phyloP scores from a whole-genome alignment of 2,888 invertebrate genomes.

The Tricholauxania praeusta region DNA sequence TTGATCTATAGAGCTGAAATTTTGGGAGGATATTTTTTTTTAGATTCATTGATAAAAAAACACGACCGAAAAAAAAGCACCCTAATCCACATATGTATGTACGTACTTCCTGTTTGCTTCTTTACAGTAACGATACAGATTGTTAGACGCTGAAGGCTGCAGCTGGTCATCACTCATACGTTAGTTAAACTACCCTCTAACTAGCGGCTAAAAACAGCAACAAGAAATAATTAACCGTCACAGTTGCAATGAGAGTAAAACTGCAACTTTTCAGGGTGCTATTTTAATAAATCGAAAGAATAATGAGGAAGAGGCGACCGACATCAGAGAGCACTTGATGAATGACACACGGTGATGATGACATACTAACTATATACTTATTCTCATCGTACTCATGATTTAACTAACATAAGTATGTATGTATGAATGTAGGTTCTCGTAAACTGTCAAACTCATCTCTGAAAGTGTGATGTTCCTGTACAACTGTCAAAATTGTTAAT shows the following conservation, averaged over 20 bases:
- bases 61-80: too few relatives aligned
- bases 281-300: neutral
- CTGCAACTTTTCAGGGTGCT: neutral
- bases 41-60: too few relatives aligned
- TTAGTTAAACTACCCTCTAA: neutral
- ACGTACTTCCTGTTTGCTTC: slow-evolving; percentile 3
- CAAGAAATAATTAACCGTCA: neutral
- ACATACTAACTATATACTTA: too few relatives aligned
- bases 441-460: too few relatives aligned
- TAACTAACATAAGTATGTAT: too few relatives aligned
- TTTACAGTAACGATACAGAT: neutral
- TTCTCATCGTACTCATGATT: too few relatives aligned
- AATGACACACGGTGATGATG: neutral
- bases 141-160: slow-evolving; percentile 3
- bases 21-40: too few relatives aligned
- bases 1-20: too few relatives aligned
- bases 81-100: neutral
- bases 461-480: too few relatives aligned
- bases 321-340: neutral
- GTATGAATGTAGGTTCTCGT: too few relatives aligned
- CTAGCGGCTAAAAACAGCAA: neutral
- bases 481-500: too few relatives aligned
- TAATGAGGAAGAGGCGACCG: neutral
- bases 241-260: neutral
- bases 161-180: neutral